A percentile compares a stretch with the other conserved stretches of the same genome.
These are phyloP conservation scores for Lithophane semibrunnea DNA, from an alignment of 2,888 invertebrate genomes.

Conservation along the genomic window DNA sequence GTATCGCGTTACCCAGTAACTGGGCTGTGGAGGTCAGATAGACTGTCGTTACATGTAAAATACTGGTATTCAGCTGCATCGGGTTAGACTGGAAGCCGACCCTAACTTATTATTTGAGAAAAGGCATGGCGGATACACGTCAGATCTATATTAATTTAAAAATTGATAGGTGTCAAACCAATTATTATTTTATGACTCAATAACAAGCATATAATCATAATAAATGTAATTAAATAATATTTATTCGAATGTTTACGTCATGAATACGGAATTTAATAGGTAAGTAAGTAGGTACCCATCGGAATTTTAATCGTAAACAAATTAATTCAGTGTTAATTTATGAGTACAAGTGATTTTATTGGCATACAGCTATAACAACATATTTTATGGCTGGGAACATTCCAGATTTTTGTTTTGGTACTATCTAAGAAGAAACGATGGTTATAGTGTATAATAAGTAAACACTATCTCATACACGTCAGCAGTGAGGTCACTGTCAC, in stretches of 20 bases:
- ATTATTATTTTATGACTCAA: neutral
- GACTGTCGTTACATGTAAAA: neutral
- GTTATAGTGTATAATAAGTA: too few species aligned
- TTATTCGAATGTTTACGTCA: conserved; percentile 39
- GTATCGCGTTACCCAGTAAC: neutral
- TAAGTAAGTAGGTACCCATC: neutral
- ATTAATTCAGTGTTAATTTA: conserved; percentile 53
- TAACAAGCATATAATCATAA: neutral
- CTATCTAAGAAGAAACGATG: neutral
- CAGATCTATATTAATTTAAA: neutral
- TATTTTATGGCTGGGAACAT: conserved; percentile 14
- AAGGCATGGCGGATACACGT: neutral
- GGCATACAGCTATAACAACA: neutral
- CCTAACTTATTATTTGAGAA: too few species aligned
- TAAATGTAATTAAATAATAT: conserved; percentile 3
- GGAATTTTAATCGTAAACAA: conserved; percentile 45
- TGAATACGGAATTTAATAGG: conserved; percentile 35
- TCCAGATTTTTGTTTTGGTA: neutral
- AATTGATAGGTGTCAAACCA: conserved; percentile 1
- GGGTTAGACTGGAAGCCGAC: neutral
- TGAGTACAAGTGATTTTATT: conserved; percentile 28
- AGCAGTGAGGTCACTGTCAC: too few species aligned
- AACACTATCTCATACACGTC: too few species aligned
- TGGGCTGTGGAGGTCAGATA: neutral
- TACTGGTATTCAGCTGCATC: neutral